Conservation (phyloP, 2,888 invertebrate species). For the Andrena dorsata region DNA sequence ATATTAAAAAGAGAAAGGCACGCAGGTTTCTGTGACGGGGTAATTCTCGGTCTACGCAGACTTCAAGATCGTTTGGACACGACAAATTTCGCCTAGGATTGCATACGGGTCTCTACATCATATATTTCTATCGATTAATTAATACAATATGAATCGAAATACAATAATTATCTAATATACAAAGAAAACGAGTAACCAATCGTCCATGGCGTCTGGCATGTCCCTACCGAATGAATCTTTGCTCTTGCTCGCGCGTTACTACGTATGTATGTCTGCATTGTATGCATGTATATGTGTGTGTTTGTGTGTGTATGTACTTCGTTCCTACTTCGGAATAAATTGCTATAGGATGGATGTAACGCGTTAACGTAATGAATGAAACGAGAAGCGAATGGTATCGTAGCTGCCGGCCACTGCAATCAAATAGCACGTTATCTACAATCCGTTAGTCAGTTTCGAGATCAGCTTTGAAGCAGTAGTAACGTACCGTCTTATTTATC, state of each 20-base stretch:
- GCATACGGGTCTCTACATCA: constrained; percentile 51
- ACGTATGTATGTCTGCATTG: too few relatives aligned
- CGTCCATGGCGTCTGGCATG: constrained; percentile 59
- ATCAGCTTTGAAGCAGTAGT: constrained; percentile 49
- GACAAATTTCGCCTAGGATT: constrained; percentile 3
- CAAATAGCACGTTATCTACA: constrained; percentile 54
- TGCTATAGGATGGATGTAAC: constrained; percentile 34
- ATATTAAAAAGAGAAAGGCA: constrained; percentile 70
- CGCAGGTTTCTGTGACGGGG: constrained; percentile 63
- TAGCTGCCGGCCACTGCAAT: constrained; percentile 61
- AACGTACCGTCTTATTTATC: background rate
- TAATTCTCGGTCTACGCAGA: constrained; percentile 39
- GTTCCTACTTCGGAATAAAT: constrained; percentile 39
- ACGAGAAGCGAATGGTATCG: constrained; percentile 49
- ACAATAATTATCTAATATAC: constrained; percentile 53
- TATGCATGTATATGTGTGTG: too few relatives aligned
- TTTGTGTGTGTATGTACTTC: background rate
- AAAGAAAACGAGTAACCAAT: constrained; percentile 56
- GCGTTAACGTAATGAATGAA: constrained; percentile 62
- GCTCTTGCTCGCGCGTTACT: constrained; percentile 16
- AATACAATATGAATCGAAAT: constrained; percentile 47
- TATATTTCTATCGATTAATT: constrained; percentile 60
- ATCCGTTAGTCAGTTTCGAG: constrained; percentile 50
- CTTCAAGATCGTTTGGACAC: constrained; percentile 24
- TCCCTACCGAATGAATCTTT: constrained; percentile 39